These are phyloP conservation scores for Sylvilagus floridanus DNA, from an alignment of 2,797 vertebrate species.

Conservation along the genomic window DNA sequence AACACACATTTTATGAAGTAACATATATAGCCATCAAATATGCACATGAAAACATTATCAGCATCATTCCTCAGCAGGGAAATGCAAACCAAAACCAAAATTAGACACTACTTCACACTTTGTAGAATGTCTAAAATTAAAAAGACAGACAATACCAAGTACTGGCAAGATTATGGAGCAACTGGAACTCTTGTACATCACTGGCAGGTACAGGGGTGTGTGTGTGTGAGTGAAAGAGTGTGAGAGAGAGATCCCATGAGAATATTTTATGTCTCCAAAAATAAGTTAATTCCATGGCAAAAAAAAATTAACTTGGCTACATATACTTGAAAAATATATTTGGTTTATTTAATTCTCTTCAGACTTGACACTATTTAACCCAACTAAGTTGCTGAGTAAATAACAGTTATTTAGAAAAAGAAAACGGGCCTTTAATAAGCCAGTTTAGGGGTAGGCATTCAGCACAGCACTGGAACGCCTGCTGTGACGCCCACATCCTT, in stretches of 20 bases:
- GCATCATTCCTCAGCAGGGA: background rate
- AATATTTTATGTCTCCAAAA: conserved; percentile 67
- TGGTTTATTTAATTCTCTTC: conserved; percentile 24
- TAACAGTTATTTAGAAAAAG: too few relatives aligned
- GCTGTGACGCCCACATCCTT: too few relatives aligned
- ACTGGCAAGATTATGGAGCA: too few relatives aligned
- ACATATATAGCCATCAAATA: background rate
- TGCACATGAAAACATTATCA: background rate
- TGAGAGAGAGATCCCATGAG: background rate
- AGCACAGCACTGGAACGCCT: too few relatives aligned
- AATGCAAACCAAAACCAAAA: background rate
- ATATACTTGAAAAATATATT: background rate
- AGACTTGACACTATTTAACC: background rate
- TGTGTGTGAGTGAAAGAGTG: too few relatives aligned
- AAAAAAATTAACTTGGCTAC: conserved; percentile 62
- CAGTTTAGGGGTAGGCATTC: too few relatives aligned
- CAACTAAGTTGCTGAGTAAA: background rate
- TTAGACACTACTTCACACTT: too few relatives aligned
- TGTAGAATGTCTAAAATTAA: too few relatives aligned
- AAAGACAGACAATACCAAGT: too few relatives aligned
- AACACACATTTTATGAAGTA: background rate
- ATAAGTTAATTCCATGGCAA: conserved; percentile 7
- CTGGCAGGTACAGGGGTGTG: too few relatives aligned
- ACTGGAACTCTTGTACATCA: too few relatives aligned
- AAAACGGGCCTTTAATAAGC: too few relatives aligned